These are phyloP conservation scores for Lepus americanus DNA, from an alignment of 2,113 vertebrate genomes.

Conservation along the genomic window DNA sequence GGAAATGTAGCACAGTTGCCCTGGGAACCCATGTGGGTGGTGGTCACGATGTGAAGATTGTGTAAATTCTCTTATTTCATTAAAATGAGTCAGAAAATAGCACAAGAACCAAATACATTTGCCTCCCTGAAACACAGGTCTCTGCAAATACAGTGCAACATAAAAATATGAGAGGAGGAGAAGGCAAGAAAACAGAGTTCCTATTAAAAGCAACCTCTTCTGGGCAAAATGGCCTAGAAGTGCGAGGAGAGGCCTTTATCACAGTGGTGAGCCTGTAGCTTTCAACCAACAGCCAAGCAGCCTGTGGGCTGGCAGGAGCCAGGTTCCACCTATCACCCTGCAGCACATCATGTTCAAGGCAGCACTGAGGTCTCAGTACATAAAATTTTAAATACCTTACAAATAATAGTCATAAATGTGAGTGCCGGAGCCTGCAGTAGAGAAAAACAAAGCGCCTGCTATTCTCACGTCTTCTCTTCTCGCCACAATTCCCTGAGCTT, in stretches of 20 bases:
- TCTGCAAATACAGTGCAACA: background rate
- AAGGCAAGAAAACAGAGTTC: background rate
- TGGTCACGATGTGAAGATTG: background rate
- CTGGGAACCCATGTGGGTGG: background rate
- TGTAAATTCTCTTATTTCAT: background rate
- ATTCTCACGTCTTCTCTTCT: background rate
- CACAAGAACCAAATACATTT: background rate
- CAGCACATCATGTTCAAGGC: background rate
- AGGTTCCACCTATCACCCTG: background rate
- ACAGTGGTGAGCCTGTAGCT: too few relatives aligned
- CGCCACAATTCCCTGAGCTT: rapidly evolving
- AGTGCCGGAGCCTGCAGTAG: background rate
- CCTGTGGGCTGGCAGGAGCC: background rate
- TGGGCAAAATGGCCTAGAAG: background rate
- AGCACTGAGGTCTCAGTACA: background rate
- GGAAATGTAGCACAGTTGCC: constrained; percentile 21
- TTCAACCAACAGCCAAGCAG: background rate
- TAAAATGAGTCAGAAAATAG: constrained; percentile 41
- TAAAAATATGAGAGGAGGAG: background rate
- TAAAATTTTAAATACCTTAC: background rate
- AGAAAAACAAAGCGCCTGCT: background rate
- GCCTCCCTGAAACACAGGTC: background rate
- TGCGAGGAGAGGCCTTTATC: background rate
- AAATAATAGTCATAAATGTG: background rate
- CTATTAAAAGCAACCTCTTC: constrained; percentile 6